A percentile compares a stretch with the other conserved stretches of the same genome.
phyloP scores from a whole-genome alignment of 2,113 vertebrate species.

The Carlito syrichta region DNA sequence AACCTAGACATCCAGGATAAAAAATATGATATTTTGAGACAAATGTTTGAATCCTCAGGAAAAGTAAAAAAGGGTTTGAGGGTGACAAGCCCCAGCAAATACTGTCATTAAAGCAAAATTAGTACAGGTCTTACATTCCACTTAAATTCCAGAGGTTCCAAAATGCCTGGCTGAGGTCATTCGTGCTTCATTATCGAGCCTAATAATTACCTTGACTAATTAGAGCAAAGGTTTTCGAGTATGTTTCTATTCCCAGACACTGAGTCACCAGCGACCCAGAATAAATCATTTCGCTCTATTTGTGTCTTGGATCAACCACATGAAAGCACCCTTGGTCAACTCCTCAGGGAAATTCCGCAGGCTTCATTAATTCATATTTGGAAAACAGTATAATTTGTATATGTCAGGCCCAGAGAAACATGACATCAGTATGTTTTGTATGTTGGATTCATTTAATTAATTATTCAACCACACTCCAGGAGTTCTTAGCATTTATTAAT shows the following conservation, averaged over 20 bases:
- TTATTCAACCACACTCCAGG: background rate
- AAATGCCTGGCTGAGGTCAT: conserved; percentile 40
- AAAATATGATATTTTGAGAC: background rate
- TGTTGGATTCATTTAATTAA: conserved; percentile 19
- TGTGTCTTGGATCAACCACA: conserved; percentile 27
- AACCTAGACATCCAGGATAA: background rate
- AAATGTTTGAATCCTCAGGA: background rate
- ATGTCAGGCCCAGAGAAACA: background rate
- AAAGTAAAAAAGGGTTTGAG: background rate
- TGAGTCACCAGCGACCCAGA: conserved; percentile 65
- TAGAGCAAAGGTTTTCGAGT: conserved; percentile 53
- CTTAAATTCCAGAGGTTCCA: conserved; percentile 34
- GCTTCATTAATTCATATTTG: conserved; percentile 56
- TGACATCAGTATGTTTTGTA: conserved; percentile 8
- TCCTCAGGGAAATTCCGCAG: conserved; percentile 32
- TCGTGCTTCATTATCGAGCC: conserved; percentile 14
- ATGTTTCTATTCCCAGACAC: conserved; percentile 57
- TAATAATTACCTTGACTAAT: conserved; percentile 67
- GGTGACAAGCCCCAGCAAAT: background rate
- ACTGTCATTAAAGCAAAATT: conserved; percentile 4
- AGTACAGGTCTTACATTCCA: conserved; percentile 8
- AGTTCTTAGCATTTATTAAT: background rate
- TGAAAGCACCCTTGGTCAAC: background rate
- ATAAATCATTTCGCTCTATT: conserved; percentile 62
- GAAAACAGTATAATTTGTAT: conserved; percentile 47